Evolutionary conservation across 2,797 vertebrate genomes (phyloP), one percentile per base, ranked within the genome.

Genomic region (Karalla daura): DNA sequence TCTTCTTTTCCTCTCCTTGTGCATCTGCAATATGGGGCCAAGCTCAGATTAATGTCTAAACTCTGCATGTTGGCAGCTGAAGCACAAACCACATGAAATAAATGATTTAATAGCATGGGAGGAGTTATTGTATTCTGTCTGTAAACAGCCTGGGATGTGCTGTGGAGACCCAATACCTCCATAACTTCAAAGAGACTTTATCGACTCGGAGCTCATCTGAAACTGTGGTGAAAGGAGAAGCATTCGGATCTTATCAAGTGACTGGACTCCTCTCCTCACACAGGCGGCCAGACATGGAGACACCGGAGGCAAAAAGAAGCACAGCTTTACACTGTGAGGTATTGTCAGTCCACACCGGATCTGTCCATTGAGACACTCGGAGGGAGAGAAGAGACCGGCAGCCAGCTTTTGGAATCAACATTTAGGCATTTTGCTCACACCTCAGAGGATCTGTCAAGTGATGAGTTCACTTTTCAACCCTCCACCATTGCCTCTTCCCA

Each of bases 391-490:
- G 39, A 53, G 44, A 61, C 36, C 37, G 59, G 52, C 13, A 64
- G 40, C n/a, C 14, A 44, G 28, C 33, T 78, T 56, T 64, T 73
- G 41, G 63, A 70, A 63, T 27, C 35, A 65, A 64, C 44, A 62
- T 81, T 78, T 37, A 35, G 18, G 49, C 17, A 44, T 83, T 78
- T 32, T 72, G 21, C 50, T 46, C 41, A 54, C 51, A 51, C 52
- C 55, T 74, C 66, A 5, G 43, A 70, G 60, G 36, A 69, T 70
- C 50, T 65, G 69, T 85, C 76, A 76, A 75, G 71, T 39, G 58
- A 54, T 63, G 52, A 81, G 75, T 70, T 86, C 40, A 62, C 65
- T 81, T 81, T 78, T 70, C 71, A 66, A 40, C 37, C 12, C 28
- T 21, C 24, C 58, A 51, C 67, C 33, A 63, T 70, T 58, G 63